phyloP scores from a whole-genome alignment of 92 coral and sea anemone genomes.

The Siderastrea radians region DNA sequence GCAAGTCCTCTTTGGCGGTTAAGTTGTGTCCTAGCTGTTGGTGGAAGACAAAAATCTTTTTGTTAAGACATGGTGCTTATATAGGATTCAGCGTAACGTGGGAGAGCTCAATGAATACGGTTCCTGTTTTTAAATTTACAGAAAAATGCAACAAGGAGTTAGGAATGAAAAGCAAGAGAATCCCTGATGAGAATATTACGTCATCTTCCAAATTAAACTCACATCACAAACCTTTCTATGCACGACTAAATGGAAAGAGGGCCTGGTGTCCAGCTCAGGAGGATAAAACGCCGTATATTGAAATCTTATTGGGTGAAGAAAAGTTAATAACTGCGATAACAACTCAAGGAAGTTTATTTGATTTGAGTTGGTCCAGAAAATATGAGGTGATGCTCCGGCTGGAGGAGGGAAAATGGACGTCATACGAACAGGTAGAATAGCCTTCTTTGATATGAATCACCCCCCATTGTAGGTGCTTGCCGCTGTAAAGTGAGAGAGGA shows the following conservation, averaged over 20 bases:
- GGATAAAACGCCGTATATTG: conserved; percentile 21
- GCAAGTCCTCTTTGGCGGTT: no score
- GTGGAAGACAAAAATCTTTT: no score
- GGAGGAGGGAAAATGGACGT: conserved; percentile 32
- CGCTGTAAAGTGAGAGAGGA: no score
- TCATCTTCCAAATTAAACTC: conserved; percentile 12
- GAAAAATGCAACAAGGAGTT: conserved; percentile 14
- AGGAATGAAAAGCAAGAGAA: conserved; percentile 32
- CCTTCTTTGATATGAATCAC: no score
- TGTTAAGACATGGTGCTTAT: no score
- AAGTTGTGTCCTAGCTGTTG: no score
- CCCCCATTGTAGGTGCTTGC: no score
- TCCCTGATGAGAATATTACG: conserved; percentile 45
- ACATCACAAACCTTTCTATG: conserved; percentile 19
- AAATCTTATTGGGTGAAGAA: conserved; percentile 21
- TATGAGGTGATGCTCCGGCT: conserved; percentile 22
- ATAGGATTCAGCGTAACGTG: no score
- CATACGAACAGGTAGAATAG: conserved; percentile 14
- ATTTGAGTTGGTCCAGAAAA: background rate
- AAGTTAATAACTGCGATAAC: conserved; percentile 30
- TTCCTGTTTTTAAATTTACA: background rate
- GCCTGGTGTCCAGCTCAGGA: conserved; percentile 49
- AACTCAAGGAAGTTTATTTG: conserved; percentile 35
- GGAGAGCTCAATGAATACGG: no score
- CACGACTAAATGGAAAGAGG: conserved; percentile 19